Base-by-base conservation (phyloP, 2,888 invertebrate genomes). In the Archaeoteleia sp. region DNA sequence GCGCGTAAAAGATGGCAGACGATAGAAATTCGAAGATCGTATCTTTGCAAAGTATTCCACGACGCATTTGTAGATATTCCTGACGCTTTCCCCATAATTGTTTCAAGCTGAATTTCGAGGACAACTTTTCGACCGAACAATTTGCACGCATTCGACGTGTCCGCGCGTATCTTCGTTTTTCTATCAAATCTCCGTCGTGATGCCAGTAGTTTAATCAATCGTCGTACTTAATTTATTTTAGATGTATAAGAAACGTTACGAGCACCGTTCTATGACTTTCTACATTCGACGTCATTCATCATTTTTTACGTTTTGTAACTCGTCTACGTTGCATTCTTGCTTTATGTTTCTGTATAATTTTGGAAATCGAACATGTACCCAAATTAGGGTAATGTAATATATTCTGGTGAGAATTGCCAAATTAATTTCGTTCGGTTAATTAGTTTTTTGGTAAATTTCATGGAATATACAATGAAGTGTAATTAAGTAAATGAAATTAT, bases 181-280 rank as follows among this genome's bases (percentile, higher is more conserved):
- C 51, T 45, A 61, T 67, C 55, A 42, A 70, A n/a, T 70, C 70
- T 58, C 70, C 70, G 63, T 70, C 72, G 67, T 71, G 70, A 72
- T 72, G 74, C 70, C 74, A 72, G 57, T 76, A 74, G 74, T 67
- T 66, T 76, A 74, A 75, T 78, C 75, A 75, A n/a, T n/a, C n/a
- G n/a, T 77, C 74, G 81, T 82, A 81, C 81, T 81, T 82, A 82
- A 82, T 81, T 81, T 79, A 81, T 81, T 81, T 72, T 78, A 76
- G 70, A 68, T 72, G 70, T 63, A 63, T 46, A 68, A 57, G 54
- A 42, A 48, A 45, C 57, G 53, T 71, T 68, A 65, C 55, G 58
- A 66, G 55, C 65, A 67, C 48, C 49, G 61, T 65, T 68, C 45
- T 48, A 27, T 61, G 34, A 48, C 13, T 9, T 51, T 45, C 34